These are phyloP conservation scores for Torymus aiolomorphi DNA, from an alignment of 2,888 invertebrate genomes.

Conservation along the genomic window DNA sequence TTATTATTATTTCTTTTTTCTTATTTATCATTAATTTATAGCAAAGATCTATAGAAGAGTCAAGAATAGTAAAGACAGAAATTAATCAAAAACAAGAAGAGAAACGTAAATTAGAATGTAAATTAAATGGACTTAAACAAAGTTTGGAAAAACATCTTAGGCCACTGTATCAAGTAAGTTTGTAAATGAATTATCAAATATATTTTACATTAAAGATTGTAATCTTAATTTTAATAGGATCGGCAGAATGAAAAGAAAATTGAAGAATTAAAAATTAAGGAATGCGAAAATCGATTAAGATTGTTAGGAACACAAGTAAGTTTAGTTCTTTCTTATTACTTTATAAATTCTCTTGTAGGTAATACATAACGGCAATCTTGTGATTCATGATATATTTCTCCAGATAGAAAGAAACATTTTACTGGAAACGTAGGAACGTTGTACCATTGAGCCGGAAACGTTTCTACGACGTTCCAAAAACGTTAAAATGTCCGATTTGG, in stretches of 20 bases:
- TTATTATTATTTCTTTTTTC: too few species aligned
- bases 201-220: slow-evolving; percentile 14
- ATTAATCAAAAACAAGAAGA: slow-evolving; percentile 12
- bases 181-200: background rate
- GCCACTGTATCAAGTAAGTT: slow-evolving; percentile 28
- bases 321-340: too few species aligned
- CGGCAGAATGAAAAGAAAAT: background rate
- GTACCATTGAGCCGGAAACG: too few species aligned
- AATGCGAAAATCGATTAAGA: background rate
- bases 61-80: background rate
- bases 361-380: too few species aligned
- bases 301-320: too few species aligned
- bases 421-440: too few species aligned
- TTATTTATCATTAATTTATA: slow-evolving; percentile 18
- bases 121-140: slow-evolving; percentile 68
- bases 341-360: too few species aligned
- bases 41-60: slow-evolving; percentile 49
- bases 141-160: slow-evolving; percentile 25
- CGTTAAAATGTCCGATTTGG: too few species aligned
- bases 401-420: too few species aligned
- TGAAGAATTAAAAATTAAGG: background rate
- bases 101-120: slow-evolving; percentile 33
- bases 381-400: too few species aligned
- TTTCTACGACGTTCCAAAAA: too few species aligned
- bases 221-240: background rate